Evolutionary conservation across 1,140 invertebrate genomes (phyloP), one percentile per base, ranked within the genome.

Genomic region (Habropoda laboriosa): DNA sequence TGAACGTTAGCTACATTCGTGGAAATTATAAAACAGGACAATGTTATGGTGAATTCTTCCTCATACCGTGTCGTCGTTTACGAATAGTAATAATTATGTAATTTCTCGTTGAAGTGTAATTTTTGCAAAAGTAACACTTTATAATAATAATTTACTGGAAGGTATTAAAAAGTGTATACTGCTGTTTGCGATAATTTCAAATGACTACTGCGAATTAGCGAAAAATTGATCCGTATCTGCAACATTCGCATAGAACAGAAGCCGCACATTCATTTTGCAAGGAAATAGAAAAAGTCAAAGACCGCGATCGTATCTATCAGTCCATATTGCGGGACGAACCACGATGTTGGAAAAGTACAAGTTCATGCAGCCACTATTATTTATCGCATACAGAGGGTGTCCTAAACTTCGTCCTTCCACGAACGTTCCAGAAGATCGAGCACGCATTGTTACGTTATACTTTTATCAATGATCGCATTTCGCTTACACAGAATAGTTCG

Each of bases 301-400:
- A 55, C 30, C 73, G 66, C 55, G 75, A 78, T 80, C 71, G 78
- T 85, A 85, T 79, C 80, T 85, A 80, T 80, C 80, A 74, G 72
- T 60, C 82, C 68, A 63, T 74, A 84, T 87, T 85, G 68, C 79
- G 76, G 83, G 85, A 88, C 88, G 76, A 45, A 71, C 53, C 63
- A 61, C 82, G 83, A 86, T 87, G 87, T 79, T 61, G 77, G 76
- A 89, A 91, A 91, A 92, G 89, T 81, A 91, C 91, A 91, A 91
- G 84, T 91, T 92, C 91, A 92, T 89, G 86, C 88, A 85, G 72
- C 87, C 67, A 85, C 90, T 90, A 92, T 92, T 92, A 92, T 91
- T 91, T 91, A 92, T 82, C 86, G 79, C 57, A 74, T 83, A 82
- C 57, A 79, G 61, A 61, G 75, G 68, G 83, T 85, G 83, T 88